phyloP scores from a whole-genome alignment of 2,113 vertebrate genomes.

The Oryzias woworae region DNA sequence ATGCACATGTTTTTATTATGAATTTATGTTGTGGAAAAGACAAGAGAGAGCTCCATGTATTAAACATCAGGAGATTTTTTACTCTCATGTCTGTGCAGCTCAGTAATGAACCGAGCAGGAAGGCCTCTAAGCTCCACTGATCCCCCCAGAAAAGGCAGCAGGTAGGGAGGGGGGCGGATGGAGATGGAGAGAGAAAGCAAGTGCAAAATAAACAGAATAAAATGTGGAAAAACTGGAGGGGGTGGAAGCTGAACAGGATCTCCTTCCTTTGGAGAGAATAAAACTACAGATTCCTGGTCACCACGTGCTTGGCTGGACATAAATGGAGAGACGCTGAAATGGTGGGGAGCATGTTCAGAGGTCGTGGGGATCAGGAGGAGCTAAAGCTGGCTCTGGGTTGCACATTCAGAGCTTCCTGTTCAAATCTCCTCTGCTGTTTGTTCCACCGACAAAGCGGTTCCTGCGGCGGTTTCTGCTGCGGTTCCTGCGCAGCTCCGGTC shows the following conservation, averaged over 20 bases:
- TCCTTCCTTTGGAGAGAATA: conserved; percentile 54
- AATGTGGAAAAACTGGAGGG: conserved; percentile 37
- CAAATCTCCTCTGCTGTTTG: conserved; percentile 59
- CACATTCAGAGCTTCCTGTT: conserved; percentile 56
- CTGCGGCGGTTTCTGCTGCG: no score
- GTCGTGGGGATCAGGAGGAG: conserved; percentile 60
- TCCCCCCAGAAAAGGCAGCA: conserved; percentile 53
- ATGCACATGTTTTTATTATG: conserved; percentile 58
- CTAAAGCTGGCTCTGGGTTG: conserved; percentile 66
- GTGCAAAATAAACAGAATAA: conserved; percentile 51
- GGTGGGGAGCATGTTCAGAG: conserved; percentile 55
- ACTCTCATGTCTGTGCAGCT: conserved; percentile 51
- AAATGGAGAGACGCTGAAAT: conserved; percentile 69
- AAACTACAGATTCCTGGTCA: conserved; percentile 70
- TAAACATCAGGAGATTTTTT: conserved; percentile 61
- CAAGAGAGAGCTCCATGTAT: conserved; percentile 62
- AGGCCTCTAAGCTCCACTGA: conserved; percentile 70
- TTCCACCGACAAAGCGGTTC: conserved; percentile 55
- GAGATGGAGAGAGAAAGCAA: conserved; percentile 3
- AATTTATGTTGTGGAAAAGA: conserved; percentile 64
- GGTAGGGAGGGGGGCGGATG: conserved; percentile 23
- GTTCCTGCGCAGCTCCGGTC: conserved; percentile 17
- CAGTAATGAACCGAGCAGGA: conserved; percentile 68
- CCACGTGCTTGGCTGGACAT: conserved; percentile 71
- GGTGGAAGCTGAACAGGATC: conserved; percentile 47